phyloP scores from a whole-genome alignment of 2,888 invertebrate genomes.

The Nyleta sp. region DNA sequence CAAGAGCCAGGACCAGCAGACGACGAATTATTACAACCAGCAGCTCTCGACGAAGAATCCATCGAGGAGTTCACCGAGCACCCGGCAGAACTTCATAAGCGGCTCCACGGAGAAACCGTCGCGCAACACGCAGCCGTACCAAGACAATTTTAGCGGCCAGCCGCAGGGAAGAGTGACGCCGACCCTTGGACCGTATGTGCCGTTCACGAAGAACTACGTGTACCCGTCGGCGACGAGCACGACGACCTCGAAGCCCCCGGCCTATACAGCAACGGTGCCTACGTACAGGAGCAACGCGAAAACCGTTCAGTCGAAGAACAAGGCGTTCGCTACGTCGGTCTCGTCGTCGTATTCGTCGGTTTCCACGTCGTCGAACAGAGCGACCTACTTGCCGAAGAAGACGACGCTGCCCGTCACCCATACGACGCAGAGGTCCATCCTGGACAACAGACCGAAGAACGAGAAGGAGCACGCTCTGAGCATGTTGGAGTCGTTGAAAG shows the following conservation, averaged over 20 bases:
- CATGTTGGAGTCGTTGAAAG: slow-evolving; percentile 87
- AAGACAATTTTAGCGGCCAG: slow-evolving; percentile 73
- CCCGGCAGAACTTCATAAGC: slow-evolving; percentile 71
- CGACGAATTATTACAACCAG: slow-evolving; percentile 48
- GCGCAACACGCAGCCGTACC: slow-evolving; percentile 61
- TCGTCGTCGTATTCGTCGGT: slow-evolving; percentile 59
- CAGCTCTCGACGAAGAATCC: slow-evolving; percentile 66
- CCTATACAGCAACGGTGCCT: slow-evolving; percentile 76
- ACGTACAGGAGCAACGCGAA: slow-evolving; percentile 69
- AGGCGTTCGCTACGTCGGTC: slow-evolving; percentile 55
- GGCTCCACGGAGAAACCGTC: slow-evolving; percentile 75
- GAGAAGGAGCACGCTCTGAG: slow-evolving; percentile 88
- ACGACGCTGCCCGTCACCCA: slow-evolving; percentile 67
- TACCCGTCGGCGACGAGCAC: slow-evolving; percentile 69
- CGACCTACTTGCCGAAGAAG: slow-evolving; percentile 73
- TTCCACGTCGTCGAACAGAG: slow-evolving; percentile 65
- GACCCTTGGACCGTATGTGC: slow-evolving; percentile 77
- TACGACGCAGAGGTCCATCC: slow-evolving; percentile 63
- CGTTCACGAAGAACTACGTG: slow-evolving; percentile 79
- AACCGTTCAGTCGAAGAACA: slow-evolving; percentile 66
- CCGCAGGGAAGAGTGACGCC: slow-evolving; percentile 77
- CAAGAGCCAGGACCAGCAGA: slow-evolving; percentile 33
- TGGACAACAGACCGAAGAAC: slow-evolving; percentile 75
- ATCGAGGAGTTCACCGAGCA: slow-evolving; percentile 64
- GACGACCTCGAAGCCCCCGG: slow-evolving; percentile 68